Conservation (phyloP, 1,140 invertebrate genomes). For the Philopotamus ludificatus region DNA sequence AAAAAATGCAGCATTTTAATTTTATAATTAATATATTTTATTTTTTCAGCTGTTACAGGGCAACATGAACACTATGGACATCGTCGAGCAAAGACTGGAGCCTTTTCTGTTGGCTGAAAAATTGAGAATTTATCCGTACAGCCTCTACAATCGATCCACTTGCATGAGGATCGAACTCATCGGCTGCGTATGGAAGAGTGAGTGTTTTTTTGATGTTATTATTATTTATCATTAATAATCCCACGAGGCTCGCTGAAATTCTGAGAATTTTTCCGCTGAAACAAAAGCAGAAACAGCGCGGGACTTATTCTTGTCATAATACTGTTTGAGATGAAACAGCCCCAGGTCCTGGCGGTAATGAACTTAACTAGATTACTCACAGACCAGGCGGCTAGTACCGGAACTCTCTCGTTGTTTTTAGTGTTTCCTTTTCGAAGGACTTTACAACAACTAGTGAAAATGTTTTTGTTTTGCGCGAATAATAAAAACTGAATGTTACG, state of each 20-base stretch:
- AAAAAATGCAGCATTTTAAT: no score
- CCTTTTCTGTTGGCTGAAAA: constrained; percentile 72
- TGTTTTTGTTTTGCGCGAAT: no score
- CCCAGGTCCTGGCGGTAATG: background rate
- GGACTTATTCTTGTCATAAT: background rate
- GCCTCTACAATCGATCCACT: constrained; percentile 69
- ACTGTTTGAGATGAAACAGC: background rate
- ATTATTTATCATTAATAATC: no score
- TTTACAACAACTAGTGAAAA: no score
- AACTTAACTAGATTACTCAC: background rate
- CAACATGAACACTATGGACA: constrained; percentile 74
- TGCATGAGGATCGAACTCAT: constrained; percentile 80
- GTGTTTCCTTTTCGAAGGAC: no score
- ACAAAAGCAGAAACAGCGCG: background rate
- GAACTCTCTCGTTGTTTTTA: no score
- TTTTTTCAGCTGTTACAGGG: constrained; percentile 64
- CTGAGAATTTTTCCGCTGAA: no score
- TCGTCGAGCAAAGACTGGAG: constrained; percentile 66
- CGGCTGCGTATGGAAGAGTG: constrained; percentile 70
- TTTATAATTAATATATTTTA: no score
- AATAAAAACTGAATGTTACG: no score
- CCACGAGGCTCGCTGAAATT: no score
- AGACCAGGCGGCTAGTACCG: no score
- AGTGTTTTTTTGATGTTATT: no score
- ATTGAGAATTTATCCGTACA: constrained; percentile 74